These are phyloP conservation scores for Heterocephalus glaber DNA, from an alignment of 2,113 vertebrate species.

Conservation along the genomic window DNA sequence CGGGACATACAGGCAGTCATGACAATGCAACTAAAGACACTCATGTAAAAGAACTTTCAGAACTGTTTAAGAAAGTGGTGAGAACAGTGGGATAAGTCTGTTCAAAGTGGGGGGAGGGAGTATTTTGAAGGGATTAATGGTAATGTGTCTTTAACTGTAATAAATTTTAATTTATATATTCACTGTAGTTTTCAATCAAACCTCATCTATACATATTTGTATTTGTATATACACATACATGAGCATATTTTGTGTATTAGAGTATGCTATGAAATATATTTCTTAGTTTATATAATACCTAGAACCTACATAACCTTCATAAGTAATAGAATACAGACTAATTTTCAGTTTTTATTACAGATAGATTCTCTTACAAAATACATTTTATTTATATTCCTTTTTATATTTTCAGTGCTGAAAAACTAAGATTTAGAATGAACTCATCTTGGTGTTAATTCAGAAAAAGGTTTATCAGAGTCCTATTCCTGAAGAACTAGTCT, in stretches of 20 bases:
- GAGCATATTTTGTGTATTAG: not conserved
- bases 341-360: not conserved
- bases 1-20: not conserved
- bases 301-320: too few species aligned
- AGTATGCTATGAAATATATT: not conserved
- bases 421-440: conserved; percentile 16
- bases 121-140: not conserved
- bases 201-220: not conserved
- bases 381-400: not conserved
- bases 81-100: not conserved
- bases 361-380: not conserved
- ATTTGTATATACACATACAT: not conserved
- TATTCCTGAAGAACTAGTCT: not conserved
- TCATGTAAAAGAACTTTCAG: not conserved
- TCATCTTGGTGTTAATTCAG: not conserved
- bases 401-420: not conserved
- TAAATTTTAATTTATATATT: not conserved
- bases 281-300: not conserved
- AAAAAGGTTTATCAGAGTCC: not conserved
- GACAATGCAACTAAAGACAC: not conserved
- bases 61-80: not conserved
- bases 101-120: not conserved
- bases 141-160: not conserved
- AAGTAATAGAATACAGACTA: too few species aligned
- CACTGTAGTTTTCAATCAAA: not conserved